phyloP scores from a whole-genome alignment of 1,140 invertebrate genomes.

The Octopus sinensis region DNA sequence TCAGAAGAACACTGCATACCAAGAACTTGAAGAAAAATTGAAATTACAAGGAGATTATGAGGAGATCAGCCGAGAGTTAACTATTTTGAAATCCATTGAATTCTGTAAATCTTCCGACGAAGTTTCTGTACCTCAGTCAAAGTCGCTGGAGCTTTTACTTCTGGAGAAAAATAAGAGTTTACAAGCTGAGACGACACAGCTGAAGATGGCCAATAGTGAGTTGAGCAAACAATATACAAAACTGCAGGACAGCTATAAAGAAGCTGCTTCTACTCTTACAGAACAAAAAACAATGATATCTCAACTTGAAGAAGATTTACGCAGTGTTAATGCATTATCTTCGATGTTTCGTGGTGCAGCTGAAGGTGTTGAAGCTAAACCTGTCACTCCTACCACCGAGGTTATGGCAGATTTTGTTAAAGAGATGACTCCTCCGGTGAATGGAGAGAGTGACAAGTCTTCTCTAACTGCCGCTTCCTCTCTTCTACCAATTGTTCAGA shows the following conservation, averaged over 20 bases:
- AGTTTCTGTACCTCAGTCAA: conserved; percentile 46
- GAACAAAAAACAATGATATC: conserved; percentile 58
- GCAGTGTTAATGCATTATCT: conserved; percentile 59
- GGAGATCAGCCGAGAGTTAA: conserved; percentile 83
- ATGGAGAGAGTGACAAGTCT: conserved; percentile 3
- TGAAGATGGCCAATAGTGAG: conserved; percentile 55
- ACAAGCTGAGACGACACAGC: conserved; percentile 61
- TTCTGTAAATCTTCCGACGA: conserved; percentile 57
- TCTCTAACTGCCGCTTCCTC: conserved; percentile 48
- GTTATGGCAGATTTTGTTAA: conserved; percentile 51
- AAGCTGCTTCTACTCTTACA: conserved; percentile 45
- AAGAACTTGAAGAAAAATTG: conserved; percentile 77
- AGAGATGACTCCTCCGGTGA: conserved; percentile 38
- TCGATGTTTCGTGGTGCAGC: conserved; percentile 58
- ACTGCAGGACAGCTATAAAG: conserved; percentile 48
- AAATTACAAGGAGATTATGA: conserved; percentile 85
- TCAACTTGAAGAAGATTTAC: conserved; percentile 59
- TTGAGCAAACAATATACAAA: conserved; percentile 30
- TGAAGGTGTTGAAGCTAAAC: conserved; percentile 36
- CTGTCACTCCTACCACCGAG: conserved; percentile 37
- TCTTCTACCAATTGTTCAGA: conserved; percentile 57
- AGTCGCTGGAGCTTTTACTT: conserved; percentile 74
- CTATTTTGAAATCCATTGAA: conserved; percentile 75
- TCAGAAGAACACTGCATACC: conserved; percentile 80
- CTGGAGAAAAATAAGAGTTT: conserved; percentile 74